Evolutionary conservation across 2,797 vertebrate genomes (phyloP), one percentile per base, ranked within the genome.

Genomic region (Perodicticus potto): DNA sequence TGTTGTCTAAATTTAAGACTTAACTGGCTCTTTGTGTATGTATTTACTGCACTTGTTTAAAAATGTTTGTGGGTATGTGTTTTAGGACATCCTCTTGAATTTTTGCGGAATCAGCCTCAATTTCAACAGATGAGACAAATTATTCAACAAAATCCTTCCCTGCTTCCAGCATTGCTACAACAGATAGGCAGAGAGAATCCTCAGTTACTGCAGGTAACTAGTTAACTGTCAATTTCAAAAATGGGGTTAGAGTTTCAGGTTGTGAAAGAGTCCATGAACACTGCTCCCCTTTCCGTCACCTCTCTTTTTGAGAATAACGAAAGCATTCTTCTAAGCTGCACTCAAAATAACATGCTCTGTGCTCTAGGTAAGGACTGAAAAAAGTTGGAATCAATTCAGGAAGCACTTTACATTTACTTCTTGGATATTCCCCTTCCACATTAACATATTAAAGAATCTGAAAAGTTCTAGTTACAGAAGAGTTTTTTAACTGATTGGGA

Each of bases 91-190:
- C 99, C 99, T 2, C 98, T 99, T 97, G 99, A 99, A 98, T 99
- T 99, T 98, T 99, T 99, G 94, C 98, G 99, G 97, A 99, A 99
- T 98, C 99, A 99, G 98, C 99, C 99, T 91, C 99, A 99, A 97
- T 99, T 99, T 97, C 99, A 99, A 73, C 99, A 99, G 97, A 99
- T 99, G 99, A 99, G 99, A 97, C 99, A 99, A 98, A 99, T 99
- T 98, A 99, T 99, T 98, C 99, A 99, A 97, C 99, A 99, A 98
- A 99, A 99, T 94, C 99, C 99, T 23, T 99, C 99, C 81, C 98
- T 99, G 96, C 98, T 99, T 92, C 99, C 99, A 1, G 99, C 99
- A 25, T 98, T 99, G 97, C 98, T 99, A 97, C 99, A 99, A 97
- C 99, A 99, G 97, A 99, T 99, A 76, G 99, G 99, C 96, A 98